Conservation (phyloP, 2,888 invertebrate species). For the Dorcus hopei region DNA sequence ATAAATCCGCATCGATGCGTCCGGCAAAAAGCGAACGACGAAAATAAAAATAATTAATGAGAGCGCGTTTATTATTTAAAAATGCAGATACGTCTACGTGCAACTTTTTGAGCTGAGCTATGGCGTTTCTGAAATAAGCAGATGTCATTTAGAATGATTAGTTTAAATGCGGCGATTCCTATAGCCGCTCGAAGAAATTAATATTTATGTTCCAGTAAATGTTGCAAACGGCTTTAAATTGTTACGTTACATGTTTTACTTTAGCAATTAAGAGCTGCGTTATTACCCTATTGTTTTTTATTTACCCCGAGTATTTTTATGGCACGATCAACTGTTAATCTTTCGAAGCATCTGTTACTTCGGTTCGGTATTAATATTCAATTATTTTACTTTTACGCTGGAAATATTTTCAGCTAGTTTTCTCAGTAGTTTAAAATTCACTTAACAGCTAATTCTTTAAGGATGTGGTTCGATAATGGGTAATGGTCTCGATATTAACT, state of each 20-base stretch:
- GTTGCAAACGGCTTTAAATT: conserved; percentile 7
- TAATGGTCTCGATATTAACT: no score
- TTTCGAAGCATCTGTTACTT: not conserved
- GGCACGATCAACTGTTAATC: not conserved
- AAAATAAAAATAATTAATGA: conserved; percentile 2
- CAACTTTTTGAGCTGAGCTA: not conserved
- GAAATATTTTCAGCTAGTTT: no score
- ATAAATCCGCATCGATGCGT: not conserved
- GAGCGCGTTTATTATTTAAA: conserved; percentile 1
- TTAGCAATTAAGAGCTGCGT: conserved; percentile 1
- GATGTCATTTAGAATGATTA: conserved; percentile 2
- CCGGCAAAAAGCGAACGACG: not conserved
- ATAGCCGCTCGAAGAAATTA: conserved; percentile 5
- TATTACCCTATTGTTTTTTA: conserved; percentile 3
- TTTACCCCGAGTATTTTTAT: conserved; percentile 1
- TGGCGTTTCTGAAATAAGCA: conserved; percentile 2
- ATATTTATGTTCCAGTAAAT: conserved; percentile 8
- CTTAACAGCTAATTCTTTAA: no score
- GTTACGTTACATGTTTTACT: conserved; percentile 1
- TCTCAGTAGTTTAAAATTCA: no score
- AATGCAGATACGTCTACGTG: not conserved
- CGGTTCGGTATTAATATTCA: not conserved
- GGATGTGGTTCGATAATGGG: no score
- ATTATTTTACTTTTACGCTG: not conserved
- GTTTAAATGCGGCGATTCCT: conserved; percentile 2